Conservation (phyloP, 1,140 invertebrate species). For the Orussus abietinus region DNA sequence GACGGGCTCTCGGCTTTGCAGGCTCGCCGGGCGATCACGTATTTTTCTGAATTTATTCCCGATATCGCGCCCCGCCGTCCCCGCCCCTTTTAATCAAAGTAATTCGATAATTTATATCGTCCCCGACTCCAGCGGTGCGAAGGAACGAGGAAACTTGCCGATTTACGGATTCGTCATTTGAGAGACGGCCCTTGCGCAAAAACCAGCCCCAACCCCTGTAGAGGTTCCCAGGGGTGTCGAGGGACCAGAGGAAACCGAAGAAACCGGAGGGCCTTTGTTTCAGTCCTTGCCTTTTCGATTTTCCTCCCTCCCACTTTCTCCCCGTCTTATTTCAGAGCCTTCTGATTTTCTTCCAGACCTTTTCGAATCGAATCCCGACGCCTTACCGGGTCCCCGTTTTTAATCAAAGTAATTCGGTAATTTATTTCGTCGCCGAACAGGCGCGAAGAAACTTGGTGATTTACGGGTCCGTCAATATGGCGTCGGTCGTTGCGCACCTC, state of each 20-base stretch:
- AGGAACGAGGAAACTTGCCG: conserved; percentile 37
- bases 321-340: no score
- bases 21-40: conserved; percentile 30
- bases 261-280: no score
- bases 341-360: no score
- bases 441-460: conserved; percentile 38
- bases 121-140: conserved; percentile 27
- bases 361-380: neutral
- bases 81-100: conserved; percentile 24
- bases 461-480: conserved; percentile 28
- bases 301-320: no score
- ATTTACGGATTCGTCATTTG: conserved; percentile 32
- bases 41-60: conserved; percentile 35
- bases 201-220: no score
- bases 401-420: conserved; percentile 43
- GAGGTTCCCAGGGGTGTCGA: no score
- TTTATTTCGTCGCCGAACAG: conserved; percentile 33
- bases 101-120: conserved; percentile 42
- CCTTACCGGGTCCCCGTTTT: conserved; percentile 21
- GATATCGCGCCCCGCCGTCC: conserved; percentile 21
- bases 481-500: conserved; percentile 21
- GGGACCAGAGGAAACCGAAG: no score
- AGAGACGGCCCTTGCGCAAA: conserved; percentile 20
- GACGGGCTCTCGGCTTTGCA: no score
- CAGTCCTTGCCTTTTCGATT: no score